A percentile compares a stretch with the other conserved stretches of the same genome.
phyloP scores from a whole-genome alignment of 2,888 invertebrate species.

The Cerastis leucographa region DNA sequence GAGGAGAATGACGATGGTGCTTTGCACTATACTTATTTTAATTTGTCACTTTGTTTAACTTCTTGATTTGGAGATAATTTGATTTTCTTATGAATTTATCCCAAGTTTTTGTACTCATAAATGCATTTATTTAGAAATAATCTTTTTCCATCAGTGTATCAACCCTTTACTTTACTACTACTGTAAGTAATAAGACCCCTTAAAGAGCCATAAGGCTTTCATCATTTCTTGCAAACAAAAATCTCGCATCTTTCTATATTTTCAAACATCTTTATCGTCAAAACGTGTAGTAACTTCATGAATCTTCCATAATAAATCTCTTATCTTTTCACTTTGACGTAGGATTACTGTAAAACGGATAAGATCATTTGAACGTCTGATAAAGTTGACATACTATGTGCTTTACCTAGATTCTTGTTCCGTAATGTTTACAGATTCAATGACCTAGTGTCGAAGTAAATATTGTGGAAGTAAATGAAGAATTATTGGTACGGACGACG shows the following conservation, averaged over 20 bases:
- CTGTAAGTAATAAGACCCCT: background rate
- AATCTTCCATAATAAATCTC: constrained; percentile 43
- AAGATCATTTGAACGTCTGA: constrained; percentile 48
- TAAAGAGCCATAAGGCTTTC: background rate
- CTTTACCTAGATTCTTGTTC: constrained; percentile 59
- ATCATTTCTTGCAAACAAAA: background rate
- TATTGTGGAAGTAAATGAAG: constrained; percentile 42
- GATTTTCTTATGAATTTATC: background rate
- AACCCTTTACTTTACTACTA: background rate
- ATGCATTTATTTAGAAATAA: background rate
- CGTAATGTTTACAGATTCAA: constrained; percentile 57
- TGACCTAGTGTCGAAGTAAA: constrained; percentile 55
- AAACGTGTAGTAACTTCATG: constrained; percentile 17
- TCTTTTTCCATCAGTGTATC: background rate
- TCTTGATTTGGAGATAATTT: background rate
- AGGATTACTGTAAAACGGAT: constrained; percentile 43
- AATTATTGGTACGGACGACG: no score
- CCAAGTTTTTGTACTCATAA: background rate
- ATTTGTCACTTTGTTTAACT: background rate
- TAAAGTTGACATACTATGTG: constrained; percentile 50
- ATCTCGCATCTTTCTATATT: background rate
- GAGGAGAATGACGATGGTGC: background rate
- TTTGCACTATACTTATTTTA: background rate
- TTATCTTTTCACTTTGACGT: constrained; percentile 54
- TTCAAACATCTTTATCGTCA: background rate